A percentile compares a stretch with the other conserved stretches of the same genome.
These are phyloP conservation scores for Aquatica leii DNA, from an alignment of 2,888 invertebrate genomes.

Conservation along the genomic window DNA sequence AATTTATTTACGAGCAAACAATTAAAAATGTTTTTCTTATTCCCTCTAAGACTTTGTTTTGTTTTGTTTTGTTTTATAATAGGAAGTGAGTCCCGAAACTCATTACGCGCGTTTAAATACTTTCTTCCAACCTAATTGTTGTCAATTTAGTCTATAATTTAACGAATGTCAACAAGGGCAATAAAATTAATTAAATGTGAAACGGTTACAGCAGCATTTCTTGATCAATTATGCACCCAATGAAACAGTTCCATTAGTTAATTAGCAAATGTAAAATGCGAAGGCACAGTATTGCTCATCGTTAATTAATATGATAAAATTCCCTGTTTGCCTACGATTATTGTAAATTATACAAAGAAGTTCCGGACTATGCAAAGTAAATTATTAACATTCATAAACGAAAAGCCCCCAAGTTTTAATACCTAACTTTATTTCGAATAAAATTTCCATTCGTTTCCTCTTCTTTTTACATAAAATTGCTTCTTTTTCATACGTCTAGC, in stretches of 20 bases:
- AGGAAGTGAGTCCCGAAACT: constrained; percentile 25
- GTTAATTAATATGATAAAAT: constrained; percentile 55
- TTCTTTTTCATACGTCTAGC: constrained; percentile 53
- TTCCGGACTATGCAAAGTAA: constrained; percentile 59
- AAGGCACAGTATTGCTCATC: constrained; percentile 37
- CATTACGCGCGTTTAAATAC: constrained; percentile 34
- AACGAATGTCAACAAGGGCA: constrained; percentile 50
- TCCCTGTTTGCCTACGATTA: constrained; percentile 55
- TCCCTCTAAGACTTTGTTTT: too few species aligned
- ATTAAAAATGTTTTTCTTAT: too few species aligned
- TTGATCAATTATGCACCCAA: constrained; percentile 47
- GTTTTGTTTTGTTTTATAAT: constrained; percentile 15
- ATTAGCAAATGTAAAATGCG: constrained; percentile 50
- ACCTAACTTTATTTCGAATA: constrained; percentile 60
- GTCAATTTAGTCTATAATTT: constrained; percentile 42
- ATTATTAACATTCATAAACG: constrained; percentile 62
- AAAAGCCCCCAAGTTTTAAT: constrained; percentile 58
- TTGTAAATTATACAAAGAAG: constrained; percentile 57
- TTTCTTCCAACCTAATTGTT: constrained; percentile 40
- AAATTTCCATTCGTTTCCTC: constrained; percentile 60
- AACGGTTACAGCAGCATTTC: constrained; percentile 42
- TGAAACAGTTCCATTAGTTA: constrained; percentile 49
- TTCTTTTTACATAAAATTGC: constrained; percentile 56
- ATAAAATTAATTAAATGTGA: constrained; percentile 50
- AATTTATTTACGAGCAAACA: too few species aligned